phyloP scores from a whole-genome alignment of 2,888 invertebrate genomes.

The Leptodirus hochenwartii region DNA sequence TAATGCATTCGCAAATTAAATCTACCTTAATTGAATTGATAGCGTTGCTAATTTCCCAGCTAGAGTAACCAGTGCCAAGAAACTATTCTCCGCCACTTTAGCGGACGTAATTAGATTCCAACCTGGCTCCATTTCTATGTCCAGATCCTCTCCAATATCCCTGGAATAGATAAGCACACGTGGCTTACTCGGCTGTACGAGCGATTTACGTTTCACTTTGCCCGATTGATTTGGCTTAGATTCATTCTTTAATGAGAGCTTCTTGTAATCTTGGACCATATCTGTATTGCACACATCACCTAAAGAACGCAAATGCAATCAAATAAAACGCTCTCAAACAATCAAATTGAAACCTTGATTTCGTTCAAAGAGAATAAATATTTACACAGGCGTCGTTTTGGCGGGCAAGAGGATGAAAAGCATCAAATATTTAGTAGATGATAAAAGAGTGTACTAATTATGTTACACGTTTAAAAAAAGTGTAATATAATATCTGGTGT shows the following conservation, averaged over 20 bases:
- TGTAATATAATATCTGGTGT: no score
- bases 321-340: neutral
- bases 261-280: constrained; percentile 60
- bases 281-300: constrained; percentile 50
- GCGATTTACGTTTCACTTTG: constrained; percentile 29
- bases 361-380: no score
- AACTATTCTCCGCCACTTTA: constrained; percentile 38
- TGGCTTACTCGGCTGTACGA: constrained; percentile 39
- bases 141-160: constrained; percentile 31
- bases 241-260: constrained; percentile 24
- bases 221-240: constrained; percentile 20
- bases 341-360: no score
- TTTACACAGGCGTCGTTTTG: no score
- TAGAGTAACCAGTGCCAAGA: constrained; percentile 43
- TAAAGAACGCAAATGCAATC: constrained; percentile 12
- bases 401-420: no score
- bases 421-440: no score
- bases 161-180: constrained; percentile 41
- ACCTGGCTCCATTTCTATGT: constrained; percentile 33
- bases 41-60: constrained; percentile 41
- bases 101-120: constrained; percentile 41
- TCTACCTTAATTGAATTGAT: constrained; percentile 35
- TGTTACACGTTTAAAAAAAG: no score
- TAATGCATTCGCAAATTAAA: no score
- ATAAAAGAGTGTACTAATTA: no score